Percentiles rank a stretch among this genome's conserved stretches.
Evolutionary conservation across 2,113 vertebrate genomes (phyloP).

Genomic region (Malurus melanocephalus): DNA sequence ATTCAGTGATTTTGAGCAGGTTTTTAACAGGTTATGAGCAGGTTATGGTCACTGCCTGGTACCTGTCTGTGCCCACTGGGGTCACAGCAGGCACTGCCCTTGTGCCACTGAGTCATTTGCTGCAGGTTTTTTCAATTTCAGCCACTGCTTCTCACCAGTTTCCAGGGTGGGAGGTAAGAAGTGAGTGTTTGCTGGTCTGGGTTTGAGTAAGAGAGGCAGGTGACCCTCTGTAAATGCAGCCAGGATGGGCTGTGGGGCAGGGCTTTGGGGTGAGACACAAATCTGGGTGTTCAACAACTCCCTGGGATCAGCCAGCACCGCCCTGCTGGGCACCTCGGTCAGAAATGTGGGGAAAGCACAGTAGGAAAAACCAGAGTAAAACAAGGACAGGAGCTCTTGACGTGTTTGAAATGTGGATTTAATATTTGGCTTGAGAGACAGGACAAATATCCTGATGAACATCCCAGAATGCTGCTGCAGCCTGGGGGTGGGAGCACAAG

Average conservation of each 20-base stretch:
- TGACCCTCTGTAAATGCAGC: background rate
- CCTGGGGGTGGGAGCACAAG: background rate
- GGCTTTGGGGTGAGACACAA: background rate
- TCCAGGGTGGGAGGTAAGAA: background rate
- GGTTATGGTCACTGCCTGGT: no score
- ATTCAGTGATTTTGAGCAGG: background rate
- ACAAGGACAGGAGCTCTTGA: background rate
- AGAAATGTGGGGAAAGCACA: fast-evolving
- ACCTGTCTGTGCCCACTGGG: background rate
- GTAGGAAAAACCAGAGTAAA: background rate
- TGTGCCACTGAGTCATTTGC: background rate
- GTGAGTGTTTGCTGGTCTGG: background rate
- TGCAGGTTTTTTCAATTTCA: background rate
- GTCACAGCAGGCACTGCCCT: background rate
- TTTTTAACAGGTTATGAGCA: no score
- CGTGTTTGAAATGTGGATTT: fast-evolving
- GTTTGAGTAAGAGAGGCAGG: background rate
- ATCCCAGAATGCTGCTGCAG: no score
- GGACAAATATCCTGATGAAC: no score
- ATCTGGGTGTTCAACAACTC: background rate
- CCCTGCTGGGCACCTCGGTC: background rate
- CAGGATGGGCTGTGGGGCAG: background rate
- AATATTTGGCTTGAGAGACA: background rate
- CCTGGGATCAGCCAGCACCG: background rate
- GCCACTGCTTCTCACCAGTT: background rate